A percentile compares a stretch with the other conserved stretches of the same genome.
These are phyloP conservation scores for Palythoa grandis DNA, from an alignment of 92 coral and sea anemone genomes.

Conservation along the genomic window DNA sequence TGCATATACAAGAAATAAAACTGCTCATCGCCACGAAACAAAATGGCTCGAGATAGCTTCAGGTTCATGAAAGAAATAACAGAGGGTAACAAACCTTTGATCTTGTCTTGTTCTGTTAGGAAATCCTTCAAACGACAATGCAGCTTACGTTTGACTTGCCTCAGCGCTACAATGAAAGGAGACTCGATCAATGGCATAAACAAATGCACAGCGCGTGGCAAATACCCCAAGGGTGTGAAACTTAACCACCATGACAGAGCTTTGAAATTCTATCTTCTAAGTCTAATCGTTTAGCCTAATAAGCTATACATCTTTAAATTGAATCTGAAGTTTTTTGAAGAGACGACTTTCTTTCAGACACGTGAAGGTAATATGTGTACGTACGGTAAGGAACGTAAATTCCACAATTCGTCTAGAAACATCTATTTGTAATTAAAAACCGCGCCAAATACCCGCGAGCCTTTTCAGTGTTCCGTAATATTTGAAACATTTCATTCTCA, in stretches of 20 bases:
- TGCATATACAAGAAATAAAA: not conserved
- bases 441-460: too few species aligned
- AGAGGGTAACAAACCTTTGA: conserved; percentile 18
- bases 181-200: not conserved
- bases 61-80: not conserved
- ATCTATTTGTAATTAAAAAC: too few species aligned
- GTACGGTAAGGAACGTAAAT: too few species aligned
- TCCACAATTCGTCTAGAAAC: too few species aligned
- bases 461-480: too few species aligned
- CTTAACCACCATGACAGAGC: not conserved
- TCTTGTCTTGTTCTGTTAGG: conserved; percentile 10
- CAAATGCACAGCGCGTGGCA: not conserved
- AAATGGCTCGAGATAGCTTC: not conserved
- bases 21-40: not conserved
- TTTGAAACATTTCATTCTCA: too few species aligned
- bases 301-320: too few species aligned
- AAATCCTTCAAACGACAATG: conserved; percentile 4
- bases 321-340: too few species aligned
- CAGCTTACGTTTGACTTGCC: conserved; percentile 2
- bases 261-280: too few species aligned
- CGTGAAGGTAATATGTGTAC: too few species aligned
- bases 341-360: too few species aligned
- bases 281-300: too few species aligned
- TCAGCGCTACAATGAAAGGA: not conserved
- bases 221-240: not conserved